These are phyloP conservation scores for Eulithis prunata DNA, from an alignment of 2,888 invertebrate genomes.

Conservation along the genomic window DNA sequence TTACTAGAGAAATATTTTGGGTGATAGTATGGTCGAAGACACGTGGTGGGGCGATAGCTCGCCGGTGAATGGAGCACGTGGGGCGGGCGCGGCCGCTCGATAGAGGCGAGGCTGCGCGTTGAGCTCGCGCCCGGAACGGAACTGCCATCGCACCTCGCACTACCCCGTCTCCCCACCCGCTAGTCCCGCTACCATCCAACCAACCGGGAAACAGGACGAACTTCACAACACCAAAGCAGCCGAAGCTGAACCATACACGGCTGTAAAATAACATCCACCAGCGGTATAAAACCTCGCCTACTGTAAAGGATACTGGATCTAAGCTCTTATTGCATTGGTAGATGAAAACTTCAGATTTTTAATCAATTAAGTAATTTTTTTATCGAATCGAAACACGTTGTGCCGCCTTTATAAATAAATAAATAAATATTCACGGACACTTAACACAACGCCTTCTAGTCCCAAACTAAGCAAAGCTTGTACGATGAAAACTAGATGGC, in stretches of 20 bases:
- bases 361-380: slow-evolving; percentile 28
- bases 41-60: slow-evolving; percentile 52
- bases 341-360: slow-evolving; percentile 36
- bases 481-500: too few relatives aligned
- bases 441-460: too few relatives aligned
- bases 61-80: slow-evolving; percentile 72
- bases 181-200: slow-evolving; percentile 24
- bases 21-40: slow-evolving; percentile 49
- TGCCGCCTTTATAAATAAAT: too few relatives aligned
- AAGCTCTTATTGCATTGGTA: slow-evolving; percentile 39
- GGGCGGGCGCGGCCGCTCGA: slow-evolving; percentile 73
- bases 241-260: slow-evolving; percentile 41
- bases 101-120: slow-evolving; percentile 74
- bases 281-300: slow-evolving; percentile 35
- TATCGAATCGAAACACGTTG: too few relatives aligned
- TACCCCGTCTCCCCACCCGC: slow-evolving; percentile 35
- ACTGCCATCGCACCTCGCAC: slow-evolving; percentile 45
- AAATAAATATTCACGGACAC: too few relatives aligned
- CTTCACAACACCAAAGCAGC: slow-evolving; percentile 40
- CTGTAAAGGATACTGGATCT: slow-evolving; percentile 38
- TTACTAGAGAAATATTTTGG: slow-evolving; percentile 44
- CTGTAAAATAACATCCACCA: slow-evolving; percentile 38
- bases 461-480: too few relatives aligned
- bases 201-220: slow-evolving; percentile 29
- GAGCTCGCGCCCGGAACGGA: slow-evolving; percentile 62